Percentiles rank a stretch among this genome's conserved stretches.
Evolutionary conservation across 2,113 vertebrate species (phyloP).

Genomic region (Cynocephalus volans): DNA sequence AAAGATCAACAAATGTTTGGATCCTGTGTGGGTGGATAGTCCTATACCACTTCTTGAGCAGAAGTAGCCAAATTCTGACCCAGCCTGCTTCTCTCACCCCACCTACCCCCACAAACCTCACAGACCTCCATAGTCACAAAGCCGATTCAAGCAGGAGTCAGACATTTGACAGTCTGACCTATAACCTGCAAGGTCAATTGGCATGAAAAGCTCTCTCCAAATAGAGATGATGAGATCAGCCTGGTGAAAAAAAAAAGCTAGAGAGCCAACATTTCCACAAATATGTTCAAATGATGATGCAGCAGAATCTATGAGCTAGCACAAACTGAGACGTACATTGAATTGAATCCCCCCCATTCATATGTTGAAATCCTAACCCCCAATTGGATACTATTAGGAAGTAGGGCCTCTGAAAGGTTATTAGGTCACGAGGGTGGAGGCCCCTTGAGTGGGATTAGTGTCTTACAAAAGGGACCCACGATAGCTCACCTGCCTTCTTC

Average conservation of each 20-base stretch:
- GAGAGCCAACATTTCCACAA: background rate
- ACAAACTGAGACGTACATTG: background rate
- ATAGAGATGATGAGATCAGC: background rate
- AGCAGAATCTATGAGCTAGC: background rate
- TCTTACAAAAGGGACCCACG: background rate
- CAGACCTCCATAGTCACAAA: background rate
- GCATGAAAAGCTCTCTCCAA: background rate
- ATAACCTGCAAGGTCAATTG: background rate
- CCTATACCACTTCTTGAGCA: background rate
- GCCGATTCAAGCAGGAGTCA: background rate
- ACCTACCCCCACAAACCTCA: background rate
- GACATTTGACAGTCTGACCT: background rate
- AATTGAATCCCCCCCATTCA: background rate
- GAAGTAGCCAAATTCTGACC: background rate
- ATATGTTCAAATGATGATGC: background rate
- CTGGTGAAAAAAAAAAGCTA: background rate
- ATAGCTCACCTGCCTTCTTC: too few relatives aligned
- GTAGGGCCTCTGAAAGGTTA: background rate
- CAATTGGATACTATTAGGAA: background rate
- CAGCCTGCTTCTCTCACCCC: too few relatives aligned
- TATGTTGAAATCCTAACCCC: background rate
- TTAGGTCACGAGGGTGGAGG: background rate
- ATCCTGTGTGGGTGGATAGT: background rate
- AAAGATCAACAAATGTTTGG: background rate
- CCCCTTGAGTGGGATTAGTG: background rate